Evolutionary conservation across 2,888 invertebrate genomes (phyloP).

Genomic region (Ferdinandea cuprea): DNA sequence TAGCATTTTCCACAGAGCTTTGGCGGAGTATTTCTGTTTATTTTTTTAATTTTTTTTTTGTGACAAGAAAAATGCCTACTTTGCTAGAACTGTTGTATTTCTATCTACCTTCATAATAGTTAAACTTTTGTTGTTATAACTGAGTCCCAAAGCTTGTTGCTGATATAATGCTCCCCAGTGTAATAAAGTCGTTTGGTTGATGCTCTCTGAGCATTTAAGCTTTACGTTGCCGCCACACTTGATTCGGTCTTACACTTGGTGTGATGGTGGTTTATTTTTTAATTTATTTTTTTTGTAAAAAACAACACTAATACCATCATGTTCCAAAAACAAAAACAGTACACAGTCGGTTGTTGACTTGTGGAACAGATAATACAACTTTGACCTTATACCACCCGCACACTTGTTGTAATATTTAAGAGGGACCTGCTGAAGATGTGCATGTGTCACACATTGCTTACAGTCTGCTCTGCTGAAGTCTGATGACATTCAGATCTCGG

Average conservation of each 20-base stretch:
- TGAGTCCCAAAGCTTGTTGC: slow-evolving; percentile 4
- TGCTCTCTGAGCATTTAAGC: neutral
- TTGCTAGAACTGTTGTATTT: neutral
- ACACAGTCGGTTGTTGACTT: slow-evolving; percentile 30
- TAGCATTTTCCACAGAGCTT: slow-evolving; percentile 36
- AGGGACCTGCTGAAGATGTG: slow-evolving; percentile 39
- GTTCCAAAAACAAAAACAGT: too few species aligned
- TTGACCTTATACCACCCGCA: slow-evolving; percentile 67
- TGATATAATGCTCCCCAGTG: too few species aligned
- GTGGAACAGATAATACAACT: slow-evolving; percentile 37
- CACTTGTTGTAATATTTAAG: neutral
- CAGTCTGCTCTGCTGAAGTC: slow-evolving; percentile 9
- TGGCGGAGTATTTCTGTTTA: neutral
- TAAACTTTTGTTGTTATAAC: slow-evolving; percentile 1
- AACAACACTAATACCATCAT: too few species aligned
- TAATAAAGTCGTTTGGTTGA: too few species aligned
- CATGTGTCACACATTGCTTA: slow-evolving; percentile 44
- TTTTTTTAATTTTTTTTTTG: neutral
- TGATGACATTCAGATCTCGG: slow-evolving; percentile 31
- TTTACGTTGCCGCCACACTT: slow-evolving; percentile 52
- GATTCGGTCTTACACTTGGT: neutral
- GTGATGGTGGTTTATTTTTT: neutral
- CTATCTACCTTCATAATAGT: neutral
- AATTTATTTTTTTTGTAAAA: too few species aligned
- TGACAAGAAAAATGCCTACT: neutral